A percentile compares a stretch with the other conserved stretches of the same genome.
These are phyloP conservation scores for Perccottus glenii DNA, from an alignment of 2,113 vertebrate genomes.

Conservation along the genomic window DNA sequence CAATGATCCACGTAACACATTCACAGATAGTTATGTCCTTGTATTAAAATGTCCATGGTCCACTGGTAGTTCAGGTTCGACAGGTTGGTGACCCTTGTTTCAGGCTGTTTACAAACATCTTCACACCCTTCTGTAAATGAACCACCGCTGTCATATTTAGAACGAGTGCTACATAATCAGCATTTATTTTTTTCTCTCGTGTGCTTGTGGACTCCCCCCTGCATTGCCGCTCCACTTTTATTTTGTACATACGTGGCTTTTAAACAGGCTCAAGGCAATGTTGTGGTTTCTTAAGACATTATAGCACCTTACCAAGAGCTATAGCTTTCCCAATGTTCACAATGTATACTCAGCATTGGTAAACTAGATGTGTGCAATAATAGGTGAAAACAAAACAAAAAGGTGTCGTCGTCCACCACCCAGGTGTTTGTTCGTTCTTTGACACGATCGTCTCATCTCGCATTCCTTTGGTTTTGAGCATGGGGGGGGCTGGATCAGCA, in stretches of 20 bases:
- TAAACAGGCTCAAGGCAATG: conserved; percentile 57
- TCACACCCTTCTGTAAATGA: conserved; percentile 45
- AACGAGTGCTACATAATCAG: conserved; percentile 48
- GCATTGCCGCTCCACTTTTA: conserved; percentile 41
- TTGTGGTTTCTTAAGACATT: conserved; percentile 59
- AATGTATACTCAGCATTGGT: conserved; percentile 60
- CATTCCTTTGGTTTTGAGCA: conserved; percentile 59
- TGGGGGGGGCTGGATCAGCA: conserved; percentile 57
- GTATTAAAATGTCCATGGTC: too few relatives aligned
- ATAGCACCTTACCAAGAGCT: conserved; percentile 70
- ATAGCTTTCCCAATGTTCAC: conserved; percentile 64
- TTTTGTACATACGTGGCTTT: conserved; percentile 65
- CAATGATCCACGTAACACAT: too few relatives aligned
- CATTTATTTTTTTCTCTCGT: conserved; percentile 58
- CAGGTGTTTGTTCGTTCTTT: conserved; percentile 46
- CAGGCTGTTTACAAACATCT: conserved; percentile 9
- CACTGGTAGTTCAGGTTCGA: too few relatives aligned
- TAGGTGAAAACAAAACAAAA: conserved; percentile 29
- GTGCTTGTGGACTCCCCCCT: conserved; percentile 50
- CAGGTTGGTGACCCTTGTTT: too few relatives aligned
- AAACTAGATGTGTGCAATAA: conserved; percentile 78
- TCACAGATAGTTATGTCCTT: too few relatives aligned
- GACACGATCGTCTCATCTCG: conserved; percentile 42
- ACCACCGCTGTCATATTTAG: conserved; percentile 23
- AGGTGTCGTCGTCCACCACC: conserved; percentile 48